Base-by-base conservation (phyloP, 1,140 invertebrate species). In the Pararge aegeria region DNA sequence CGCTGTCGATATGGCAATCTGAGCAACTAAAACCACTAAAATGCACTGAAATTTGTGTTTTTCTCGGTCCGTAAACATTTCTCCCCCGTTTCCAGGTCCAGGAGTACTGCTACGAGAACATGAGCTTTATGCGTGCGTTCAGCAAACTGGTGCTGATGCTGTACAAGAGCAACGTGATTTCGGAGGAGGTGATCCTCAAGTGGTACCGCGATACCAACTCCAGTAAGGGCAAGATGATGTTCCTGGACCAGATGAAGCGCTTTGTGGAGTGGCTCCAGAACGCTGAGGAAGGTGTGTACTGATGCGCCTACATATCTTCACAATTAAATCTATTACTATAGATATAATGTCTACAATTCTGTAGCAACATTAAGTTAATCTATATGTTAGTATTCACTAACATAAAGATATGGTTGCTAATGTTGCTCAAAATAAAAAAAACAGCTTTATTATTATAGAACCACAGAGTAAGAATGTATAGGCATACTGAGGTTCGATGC, bases 121-220 rank as follows among this genome's bases (percentile, higher is more conserved):
- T 98, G 97, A 97, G 96, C 88, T 98, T 99, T 88, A 97, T 99
- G 96, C 98, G 98, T 89, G 96, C 97, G 83, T 99, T 99, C 93
- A 97, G 97, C 79, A 98, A 98, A 91, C 98, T 99, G 76, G 95
- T 98, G 75, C 93, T 98, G 85, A 94, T 98, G 71, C 95, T 98
- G 90, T 99, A 99, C 91, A 98, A 98, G 93, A 96, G 95, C 94
- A 96, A 98, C 89, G 95, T 98, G 21, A 91, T 98, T 53, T 96
- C 96, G 1, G 97, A 98, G 91, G 96, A 96, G 85, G 94, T 95
- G 46, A 97, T 98, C 77, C 91, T 98, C 56, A 97, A 96, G 89
- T 98, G 97, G 97, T 98, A 97, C 91, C 96, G 96, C 79, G 96
- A 97, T 73, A 94, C 95, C 49, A 97, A 98, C 90, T 97, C 95